A percentile compares a stretch with the other conserved stretches of the same genome.
phyloP scores from a whole-genome alignment of 2,113 vertebrate genomes.

The Paedocypris sp. region DNA sequence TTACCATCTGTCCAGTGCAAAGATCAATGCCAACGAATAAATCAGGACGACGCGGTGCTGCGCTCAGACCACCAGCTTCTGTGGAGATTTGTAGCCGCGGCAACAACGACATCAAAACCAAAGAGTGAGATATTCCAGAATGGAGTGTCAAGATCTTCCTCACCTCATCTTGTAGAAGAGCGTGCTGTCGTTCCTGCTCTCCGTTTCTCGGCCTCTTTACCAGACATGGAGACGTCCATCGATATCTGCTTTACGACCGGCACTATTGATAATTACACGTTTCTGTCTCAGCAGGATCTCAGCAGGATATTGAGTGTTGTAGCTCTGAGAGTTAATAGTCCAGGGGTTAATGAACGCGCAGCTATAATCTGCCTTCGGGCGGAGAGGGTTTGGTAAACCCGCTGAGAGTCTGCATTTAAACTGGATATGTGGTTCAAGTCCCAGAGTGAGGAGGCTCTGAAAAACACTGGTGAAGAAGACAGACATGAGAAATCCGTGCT shows the following conservation, averaged over 20 bases:
- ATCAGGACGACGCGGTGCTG: neutral
- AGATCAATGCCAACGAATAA: neutral
- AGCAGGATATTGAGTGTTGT: neutral
- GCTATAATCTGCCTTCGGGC: slow-evolving; percentile 11
- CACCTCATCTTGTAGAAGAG: too few species aligned
- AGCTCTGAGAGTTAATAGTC: slow-evolving; percentile 10
- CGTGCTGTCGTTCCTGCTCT: too few species aligned
- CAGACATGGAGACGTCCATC: neutral
- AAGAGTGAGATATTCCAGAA: too few species aligned
- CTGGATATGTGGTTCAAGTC: slow-evolving; percentile 11
- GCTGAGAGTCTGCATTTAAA: neutral
- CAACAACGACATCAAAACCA: neutral
- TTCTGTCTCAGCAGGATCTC: neutral
- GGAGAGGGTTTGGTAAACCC: slow-evolving; percentile 3
- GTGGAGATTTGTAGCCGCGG: too few species aligned
- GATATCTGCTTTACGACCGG: neutral
- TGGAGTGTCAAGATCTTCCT: too few species aligned
- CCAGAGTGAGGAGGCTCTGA: neutral
- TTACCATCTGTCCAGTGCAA: neutral
- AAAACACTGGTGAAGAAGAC: slow-evolving; percentile 26
- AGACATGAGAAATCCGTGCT: too few species aligned
- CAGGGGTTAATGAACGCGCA: slow-evolving; percentile 20
- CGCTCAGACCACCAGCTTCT: too few species aligned
- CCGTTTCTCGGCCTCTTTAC: neutral
- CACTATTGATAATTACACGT: neutral